Evolutionary conservation across 2,113 vertebrate genomes (phyloP).

Genomic region (Sorex fumeus): DNA sequence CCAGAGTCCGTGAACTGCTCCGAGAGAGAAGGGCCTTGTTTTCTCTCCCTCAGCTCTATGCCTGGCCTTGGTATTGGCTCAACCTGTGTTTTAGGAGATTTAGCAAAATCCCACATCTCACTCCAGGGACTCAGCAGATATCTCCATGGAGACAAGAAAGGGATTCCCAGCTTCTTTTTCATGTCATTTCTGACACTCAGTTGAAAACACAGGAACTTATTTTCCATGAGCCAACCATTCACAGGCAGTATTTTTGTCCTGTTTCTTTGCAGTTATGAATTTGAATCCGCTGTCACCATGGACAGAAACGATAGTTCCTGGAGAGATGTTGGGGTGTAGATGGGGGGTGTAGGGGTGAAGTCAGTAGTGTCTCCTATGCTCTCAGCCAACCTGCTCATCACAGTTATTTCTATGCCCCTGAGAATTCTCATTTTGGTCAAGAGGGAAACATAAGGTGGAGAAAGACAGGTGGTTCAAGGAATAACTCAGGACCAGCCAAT

Average conservation of each 20-base stretch:
- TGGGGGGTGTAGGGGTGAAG: neutral
- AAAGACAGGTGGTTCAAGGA: neutral
- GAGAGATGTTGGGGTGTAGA: neutral
- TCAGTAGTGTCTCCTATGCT: neutral
- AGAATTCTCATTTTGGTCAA: constrained; percentile 9
- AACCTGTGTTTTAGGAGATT: neutral
- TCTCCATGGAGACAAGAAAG: neutral
- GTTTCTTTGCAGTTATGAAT: constrained; percentile 41
- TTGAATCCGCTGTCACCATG: constrained; percentile 44
- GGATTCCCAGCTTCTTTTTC: neutral
- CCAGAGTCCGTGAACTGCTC: neutral
- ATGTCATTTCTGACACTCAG: constrained; percentile 18
- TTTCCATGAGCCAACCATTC: constrained; percentile 18
- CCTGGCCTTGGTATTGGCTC: neutral
- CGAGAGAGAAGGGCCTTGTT: neutral
- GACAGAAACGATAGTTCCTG: constrained; percentile 35
- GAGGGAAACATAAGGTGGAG: neutral
- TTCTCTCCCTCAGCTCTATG: neutral
- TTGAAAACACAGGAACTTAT: constrained; percentile 33
- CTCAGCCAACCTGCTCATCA: neutral
- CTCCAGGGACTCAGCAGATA: constrained; percentile 31
- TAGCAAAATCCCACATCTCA: neutral
- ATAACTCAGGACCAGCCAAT: neutral
- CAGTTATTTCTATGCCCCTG: neutral
- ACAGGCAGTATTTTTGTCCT: neutral